Evolutionary conservation across 2,888 invertebrate species (phyloP), one percentile per base, ranked within the genome.

Genomic region (Harpalus rufipes): DNA sequence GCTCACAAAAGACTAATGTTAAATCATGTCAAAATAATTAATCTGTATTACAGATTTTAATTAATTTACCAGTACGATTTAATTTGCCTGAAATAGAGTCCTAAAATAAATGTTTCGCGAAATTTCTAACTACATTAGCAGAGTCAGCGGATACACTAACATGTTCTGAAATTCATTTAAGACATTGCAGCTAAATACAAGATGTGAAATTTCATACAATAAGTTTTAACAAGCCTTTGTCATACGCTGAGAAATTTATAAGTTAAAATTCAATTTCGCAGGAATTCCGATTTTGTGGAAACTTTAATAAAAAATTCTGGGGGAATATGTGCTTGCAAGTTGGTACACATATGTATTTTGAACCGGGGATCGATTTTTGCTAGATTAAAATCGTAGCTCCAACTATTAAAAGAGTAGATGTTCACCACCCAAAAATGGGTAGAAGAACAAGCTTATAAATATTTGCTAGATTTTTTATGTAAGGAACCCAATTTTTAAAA

Each of bases 31-130:
- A 65, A 65, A 65, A 65, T 65, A 65, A 65, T 65, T 65, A 65
- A 65, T 65, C 21, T 32, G 25, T 32, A 65, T 65, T 65, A 65
- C 65, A 32, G 21, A 25, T 65, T 65, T 65, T 65, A 65, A 65
- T 65, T 65, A 65, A 65, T 32, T 65, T 65, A 65, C 5, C 65
- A 18, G 65, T 65, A 65, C 32, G 32, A 65, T 25, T 65, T 32
- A 65, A 65, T 65, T 65, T 65, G 1, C 32, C 65, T 32, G 25
- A 65, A 25, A 65, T 21, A 32, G 65, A 21, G 3, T 10, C 10
- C 18, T 1, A 12, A 3, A 16, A 65, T 25, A 65, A 65, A 65
- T 65, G 18, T n/a, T 7, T 25, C 25, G 5, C 12, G 65, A 65
- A 25, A 10, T 61, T 61, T 25, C n/a, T 65, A 65, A 65, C 32